These are phyloP conservation scores for Nerophis ophidion DNA, from an alignment of 2,113 vertebrate genomes.

Conservation along the genomic window DNA sequence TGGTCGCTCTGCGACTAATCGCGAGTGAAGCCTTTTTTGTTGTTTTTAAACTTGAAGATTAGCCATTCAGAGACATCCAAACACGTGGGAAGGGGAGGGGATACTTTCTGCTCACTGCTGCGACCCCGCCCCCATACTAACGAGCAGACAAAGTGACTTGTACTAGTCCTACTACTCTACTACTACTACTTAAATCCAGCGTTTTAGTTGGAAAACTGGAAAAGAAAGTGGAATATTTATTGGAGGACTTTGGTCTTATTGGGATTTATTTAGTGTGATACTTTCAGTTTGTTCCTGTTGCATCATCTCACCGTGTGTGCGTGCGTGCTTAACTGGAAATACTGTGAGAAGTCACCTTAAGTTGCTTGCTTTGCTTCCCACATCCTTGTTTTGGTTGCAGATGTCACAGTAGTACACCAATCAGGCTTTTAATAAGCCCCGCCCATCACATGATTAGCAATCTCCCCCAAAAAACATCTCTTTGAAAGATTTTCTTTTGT, in stretches of 20 bases:
- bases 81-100: neutral
- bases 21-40: slow-evolving; percentile 45
- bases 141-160: slow-evolving; percentile 64
- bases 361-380: slow-evolving; percentile 40
- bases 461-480: too few species aligned
- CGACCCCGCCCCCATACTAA: slow-evolving; percentile 72
- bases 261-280: slow-evolving; percentile 45
- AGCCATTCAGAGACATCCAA: neutral
- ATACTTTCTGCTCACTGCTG: slow-evolving; percentile 50
- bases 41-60: slow-evolving; percentile 46
- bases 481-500: too few species aligned
- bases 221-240: slow-evolving; percentile 70
- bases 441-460: too few species aligned
- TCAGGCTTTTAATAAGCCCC: too few species aligned
- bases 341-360: slow-evolving; percentile 36
- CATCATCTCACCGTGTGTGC: slow-evolving; percentile 41
- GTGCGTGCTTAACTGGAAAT: slow-evolving; percentile 59
- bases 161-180: slow-evolving; percentile 62
- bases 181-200: slow-evolving; percentile 73
- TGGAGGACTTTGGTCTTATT: slow-evolving; percentile 59
- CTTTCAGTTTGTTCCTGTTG: slow-evolving; percentile 42
- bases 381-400: slow-evolving; percentile 8
- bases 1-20: slow-evolving; percentile 38
- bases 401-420: neutral
- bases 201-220: slow-evolving; percentile 76